Evolutionary conservation across 2,888 invertebrate genomes (phyloP), one percentile per base, ranked within the genome.

Genomic region (Drosophila hamatofila): DNA sequence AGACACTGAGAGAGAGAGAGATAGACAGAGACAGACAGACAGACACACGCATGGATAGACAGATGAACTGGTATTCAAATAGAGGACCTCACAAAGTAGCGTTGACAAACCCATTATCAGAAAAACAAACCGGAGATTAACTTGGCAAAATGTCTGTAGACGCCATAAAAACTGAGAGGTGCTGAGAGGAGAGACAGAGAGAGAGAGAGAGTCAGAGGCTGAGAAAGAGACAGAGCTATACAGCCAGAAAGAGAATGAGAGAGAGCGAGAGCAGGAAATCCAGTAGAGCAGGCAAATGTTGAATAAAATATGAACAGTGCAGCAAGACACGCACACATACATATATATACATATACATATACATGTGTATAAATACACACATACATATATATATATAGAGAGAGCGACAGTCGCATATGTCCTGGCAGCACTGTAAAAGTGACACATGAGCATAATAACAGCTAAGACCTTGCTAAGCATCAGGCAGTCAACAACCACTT

Each of bases 101-200:
- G 87, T 83, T 88, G 89, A 90, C 87, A 90, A 88, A 88, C 83
- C 87, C 87, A 88, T 87, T 87, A 90, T 90, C 90, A 86, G 87
- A 73, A 88, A 89, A 87, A 87, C 90, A 87, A 87, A 87, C 87
- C 87, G 87, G 87, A 87, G 87, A 87, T 87, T 87, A 87, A 87
- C 89, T 90, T 86, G 89, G 89, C 87, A 89, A 85, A 85, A 85
- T 88, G 87, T 84, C 87, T 87, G 90, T 80, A 88, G 86, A 74
- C 76, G 60, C 79, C 77, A 78, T 80, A 78, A 77, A 83, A 87
- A 87, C 37, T 61, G 42, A 48, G 27, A 41, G 49, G 18, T 18
- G 30, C 30, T 11, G 30, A 23, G 42, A 42, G 42, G 14, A 18
- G 44, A 3, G 54, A 44, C 37, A 35, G 35, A 57, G 44, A 37